phyloP scores from a whole-genome alignment of 2,113 vertebrate genomes.

The Acrocephalus arundinaceus region DNA sequence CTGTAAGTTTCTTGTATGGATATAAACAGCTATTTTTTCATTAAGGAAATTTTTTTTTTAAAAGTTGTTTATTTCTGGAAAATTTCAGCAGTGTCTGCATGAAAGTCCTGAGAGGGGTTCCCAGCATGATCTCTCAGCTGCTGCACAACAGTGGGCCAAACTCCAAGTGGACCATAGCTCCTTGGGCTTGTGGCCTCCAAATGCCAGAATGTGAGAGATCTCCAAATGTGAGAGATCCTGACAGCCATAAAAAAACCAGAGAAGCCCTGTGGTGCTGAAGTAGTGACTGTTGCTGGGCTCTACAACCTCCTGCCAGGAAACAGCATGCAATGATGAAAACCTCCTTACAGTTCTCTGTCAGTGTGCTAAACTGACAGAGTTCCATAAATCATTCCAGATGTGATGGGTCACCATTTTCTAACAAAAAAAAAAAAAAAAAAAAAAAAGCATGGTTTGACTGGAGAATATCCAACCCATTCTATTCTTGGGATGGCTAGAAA shows the following conservation, averaged over 20 bases:
- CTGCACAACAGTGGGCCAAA: neutral
- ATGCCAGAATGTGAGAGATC: too few relatives aligned
- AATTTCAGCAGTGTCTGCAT: neutral
- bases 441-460: neutral
- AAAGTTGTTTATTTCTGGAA: neutral
- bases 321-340: neutral
- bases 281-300: neutral
- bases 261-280: neutral
- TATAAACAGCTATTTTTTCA: neutral
- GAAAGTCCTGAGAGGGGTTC: neutral
- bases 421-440: neutral
- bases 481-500: neutral
- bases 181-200: neutral
- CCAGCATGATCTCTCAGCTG: neutral
- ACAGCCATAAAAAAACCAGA: neutral
- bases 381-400: conserved; percentile 1
- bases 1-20: neutral
- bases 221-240: neutral
- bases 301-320: neutral
- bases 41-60: too few relatives aligned
- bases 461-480: neutral
- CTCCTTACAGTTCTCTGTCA: neutral
- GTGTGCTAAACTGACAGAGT: neutral
- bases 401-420: neutral
- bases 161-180: neutral